phyloP scores from a whole-genome alignment of 2,888 invertebrate genomes.

The Drosophila infuscata region DNA sequence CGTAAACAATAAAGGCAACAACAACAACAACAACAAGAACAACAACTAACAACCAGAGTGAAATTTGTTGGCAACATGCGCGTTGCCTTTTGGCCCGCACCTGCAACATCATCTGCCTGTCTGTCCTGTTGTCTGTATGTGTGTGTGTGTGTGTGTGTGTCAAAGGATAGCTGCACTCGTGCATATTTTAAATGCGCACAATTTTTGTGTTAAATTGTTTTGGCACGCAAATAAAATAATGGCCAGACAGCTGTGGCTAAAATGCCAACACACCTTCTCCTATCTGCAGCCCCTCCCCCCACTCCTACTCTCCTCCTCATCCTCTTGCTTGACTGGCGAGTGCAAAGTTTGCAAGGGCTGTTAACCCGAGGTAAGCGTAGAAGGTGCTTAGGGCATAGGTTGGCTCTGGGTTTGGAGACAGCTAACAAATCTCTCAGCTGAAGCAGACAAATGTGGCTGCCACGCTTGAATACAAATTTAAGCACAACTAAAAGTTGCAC shows the following conservation, averaged over 20 bases:
- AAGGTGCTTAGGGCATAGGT: conserved; percentile 58
- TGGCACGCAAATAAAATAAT: conserved; percentile 78
- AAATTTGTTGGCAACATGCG: conserved; percentile 64
- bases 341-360: conserved; percentile 65
- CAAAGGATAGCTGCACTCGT: conserved; percentile 77
- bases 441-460: conserved; percentile 60
- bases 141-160: conserved; percentile 45
- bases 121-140: conserved; percentile 34
- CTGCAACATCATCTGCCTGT: conserved; percentile 53
- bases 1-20: conserved; percentile 75
- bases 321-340: conserved; percentile 22
- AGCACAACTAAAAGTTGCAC: conserved; percentile 1
- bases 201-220: conserved; percentile 81
- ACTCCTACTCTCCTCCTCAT: not conserved
- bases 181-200: conserved; percentile 76
- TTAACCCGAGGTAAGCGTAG: conserved; percentile 53
- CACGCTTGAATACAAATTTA: conserved; percentile 16
- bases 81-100: conserved; percentile 51
- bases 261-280: not conserved
- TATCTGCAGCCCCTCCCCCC: not conserved
- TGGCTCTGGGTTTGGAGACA: conserved; percentile 41
- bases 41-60: conserved; percentile 43
- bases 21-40: conserved; percentile 39
- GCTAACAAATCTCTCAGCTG: conserved; percentile 68
- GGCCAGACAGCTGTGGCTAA: conserved; percentile 66